Evolutionary conservation across 2,797 vertebrate species (phyloP).

Genomic region (Ptychadena robeensis): DNA sequence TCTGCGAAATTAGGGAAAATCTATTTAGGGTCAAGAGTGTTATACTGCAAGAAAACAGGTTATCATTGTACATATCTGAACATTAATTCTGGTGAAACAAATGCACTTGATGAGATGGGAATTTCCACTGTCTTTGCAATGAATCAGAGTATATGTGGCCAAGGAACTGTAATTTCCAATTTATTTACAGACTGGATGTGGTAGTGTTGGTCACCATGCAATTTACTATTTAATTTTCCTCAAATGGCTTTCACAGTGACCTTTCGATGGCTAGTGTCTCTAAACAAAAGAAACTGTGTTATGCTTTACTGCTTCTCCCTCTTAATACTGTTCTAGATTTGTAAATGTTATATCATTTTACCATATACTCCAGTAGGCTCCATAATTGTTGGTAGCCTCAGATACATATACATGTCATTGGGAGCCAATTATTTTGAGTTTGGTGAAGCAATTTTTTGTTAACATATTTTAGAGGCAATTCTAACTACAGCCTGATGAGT

Average conservation of each 20-base stretch:
- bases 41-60: neutral
- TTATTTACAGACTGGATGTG: slow-evolving; percentile 44
- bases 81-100: slow-evolving; percentile 31
- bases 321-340: slow-evolving; percentile 22
- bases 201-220: slow-evolving; percentile 43
- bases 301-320: slow-evolving; percentile 20
- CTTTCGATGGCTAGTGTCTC: slow-evolving; percentile 42
- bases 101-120: slow-evolving; percentile 13
- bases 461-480: too few species aligned
- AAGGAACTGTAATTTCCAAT: slow-evolving; percentile 41
- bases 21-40: neutral
- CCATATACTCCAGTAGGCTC: slow-evolving; percentile 15
- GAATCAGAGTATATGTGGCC: slow-evolving; percentile 6
- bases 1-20: slow-evolving; percentile 4
- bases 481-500: neutral
- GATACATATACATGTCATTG: too few species aligned
- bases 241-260: slow-evolving; percentile 50
- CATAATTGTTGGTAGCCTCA: too few species aligned
- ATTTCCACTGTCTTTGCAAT: slow-evolving; percentile 34
- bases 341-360: slow-evolving; percentile 36
- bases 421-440: too few species aligned
- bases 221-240: slow-evolving; percentile 55
- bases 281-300: slow-evolving; percentile 36
- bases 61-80: slow-evolving; percentile 18
- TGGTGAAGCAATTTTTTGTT: too few species aligned